Base-by-base conservation (phyloP, 2,797 vertebrate species). In the Streptopelia turtur region DNA sequence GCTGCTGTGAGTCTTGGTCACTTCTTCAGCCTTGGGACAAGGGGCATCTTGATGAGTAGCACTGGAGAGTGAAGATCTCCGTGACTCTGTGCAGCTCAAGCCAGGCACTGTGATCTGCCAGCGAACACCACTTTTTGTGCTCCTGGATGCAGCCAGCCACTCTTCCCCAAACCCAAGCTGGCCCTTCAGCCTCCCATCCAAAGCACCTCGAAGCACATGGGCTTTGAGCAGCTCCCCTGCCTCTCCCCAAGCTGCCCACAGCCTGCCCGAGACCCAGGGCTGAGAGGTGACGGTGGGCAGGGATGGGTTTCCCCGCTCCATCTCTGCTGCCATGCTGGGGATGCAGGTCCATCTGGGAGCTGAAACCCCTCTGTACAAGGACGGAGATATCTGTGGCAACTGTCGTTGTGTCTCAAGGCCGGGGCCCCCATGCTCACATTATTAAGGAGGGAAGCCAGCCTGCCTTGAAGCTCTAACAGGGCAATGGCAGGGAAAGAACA, bases 161-260 rank as follows among this genome's bases (percentile, higher is more conserved):
- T n/a, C 25, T 52, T 81, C 21, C 59, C 61, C 61, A 61, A 4
- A 6, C 56, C 53, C 63, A 53, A 3, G 22, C 3, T 5, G 16
- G 5, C 24, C 69, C 61, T 35, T 71, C 53, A 63, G 6, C 71
- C 53, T 66, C 89, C 71, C 52, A 16, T 3, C 39, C 47, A 30
- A 64, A 74, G n/a, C 2, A 0, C 30, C 55, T 56, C 0, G 5
- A 30, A 77, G 20, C 5, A 1, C 4, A 11, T 0, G 2, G 31
- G 35, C 31, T 64, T 59, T 1, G 3, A 87, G 64, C 21, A 47
- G 31, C 25, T 28, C 52, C 30, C 16, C 45, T 53, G 22, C n/a
- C 18, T 49, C 7, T 1, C 12, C 21, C 57, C 1, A 2, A 30
- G 52, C 37, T 57, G 31, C 61, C n/a, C 6, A 0, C 63, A 61